Percentiles rank a stretch among this genome's conserved stretches.
These are phyloP conservation scores for Tineola bisselliella DNA, from an alignment of 2,888 invertebrate genomes.

Conservation along the genomic window DNA sequence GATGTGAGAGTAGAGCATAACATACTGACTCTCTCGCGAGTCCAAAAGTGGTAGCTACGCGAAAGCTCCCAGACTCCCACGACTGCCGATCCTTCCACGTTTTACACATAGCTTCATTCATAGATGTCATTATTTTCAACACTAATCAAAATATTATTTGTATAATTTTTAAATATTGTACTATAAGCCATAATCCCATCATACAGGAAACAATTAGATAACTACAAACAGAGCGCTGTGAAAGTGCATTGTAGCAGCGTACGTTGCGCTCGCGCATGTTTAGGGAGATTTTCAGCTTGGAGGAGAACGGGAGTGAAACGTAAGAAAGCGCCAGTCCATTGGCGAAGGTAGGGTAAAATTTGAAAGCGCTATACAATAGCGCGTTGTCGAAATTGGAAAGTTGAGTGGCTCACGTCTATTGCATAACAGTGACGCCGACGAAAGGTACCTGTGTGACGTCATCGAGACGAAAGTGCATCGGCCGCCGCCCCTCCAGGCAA, in stretches of 20 bases:
- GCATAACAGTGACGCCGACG: slow-evolving; percentile 63
- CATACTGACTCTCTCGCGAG: slow-evolving; percentile 5
- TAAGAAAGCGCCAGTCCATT: slow-evolving; percentile 56
- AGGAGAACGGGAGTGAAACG: slow-evolving; percentile 54
- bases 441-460: slow-evolving; percentile 60
- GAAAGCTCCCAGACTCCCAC: slow-evolving; percentile 44
- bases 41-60: slow-evolving; percentile 22
- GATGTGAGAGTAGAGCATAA: slow-evolving; percentile 3
- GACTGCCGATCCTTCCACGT: slow-evolving; percentile 50
- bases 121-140: background rate
- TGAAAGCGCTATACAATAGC: slow-evolving; percentile 68
- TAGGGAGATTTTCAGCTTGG: slow-evolving; percentile 57
- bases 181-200: background rate
- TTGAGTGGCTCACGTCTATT: slow-evolving; percentile 60
- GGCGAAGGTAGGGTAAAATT: slow-evolving; percentile 61
- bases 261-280: slow-evolving; percentile 42
- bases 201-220: background rate
- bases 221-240: slow-evolving; percentile 30
- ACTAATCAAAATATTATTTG: no score
- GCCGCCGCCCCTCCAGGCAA: slow-evolving; percentile 39
- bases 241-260: slow-evolving; percentile 45
- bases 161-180: background rate
- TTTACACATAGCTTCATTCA: slow-evolving; percentile 29
- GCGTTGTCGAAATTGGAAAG: slow-evolving; percentile 69
- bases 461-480: slow-evolving; percentile 64